phyloP scores from a whole-genome alignment of 1,140 invertebrate genomes.

The Drosophila ambigua region DNA sequence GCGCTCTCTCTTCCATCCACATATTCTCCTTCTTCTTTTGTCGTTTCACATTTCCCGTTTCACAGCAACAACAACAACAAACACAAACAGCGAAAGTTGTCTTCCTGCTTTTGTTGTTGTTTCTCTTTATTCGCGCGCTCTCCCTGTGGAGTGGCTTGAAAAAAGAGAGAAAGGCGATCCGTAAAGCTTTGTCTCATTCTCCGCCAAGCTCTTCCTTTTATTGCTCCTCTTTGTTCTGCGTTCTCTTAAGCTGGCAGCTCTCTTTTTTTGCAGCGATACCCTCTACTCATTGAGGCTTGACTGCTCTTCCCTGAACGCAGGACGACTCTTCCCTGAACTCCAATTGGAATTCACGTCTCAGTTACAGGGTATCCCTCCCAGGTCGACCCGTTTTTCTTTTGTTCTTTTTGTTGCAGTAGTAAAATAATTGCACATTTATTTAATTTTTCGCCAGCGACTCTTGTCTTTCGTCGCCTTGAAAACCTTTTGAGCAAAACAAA shows the following conservation, averaged over 20 bases:
- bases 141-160: too few relatives aligned
- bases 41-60: constrained; percentile 56
- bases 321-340: too few relatives aligned
- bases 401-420: constrained; percentile 5
- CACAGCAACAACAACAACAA: constrained; percentile 1
- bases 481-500: constrained; percentile 34
- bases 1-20: constrained; percentile 17
- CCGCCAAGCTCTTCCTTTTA: background rate
- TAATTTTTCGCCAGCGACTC: constrained; percentile 23
- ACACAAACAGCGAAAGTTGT: constrained; percentile 75
- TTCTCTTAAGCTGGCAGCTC: too few relatives aligned
- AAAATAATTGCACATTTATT: constrained; percentile 32
- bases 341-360: too few relatives aligned
- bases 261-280: too few relatives aligned
- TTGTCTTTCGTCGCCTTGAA: constrained; percentile 27
- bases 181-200: too few relatives aligned
- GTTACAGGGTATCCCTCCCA: too few relatives aligned
- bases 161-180: too few relatives aligned
- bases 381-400: constrained; percentile 4
- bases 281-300: too few relatives aligned
- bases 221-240: too few relatives aligned
- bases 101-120: constrained; percentile 60
- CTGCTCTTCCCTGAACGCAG: too few relatives aligned
- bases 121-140: constrained; percentile 4
- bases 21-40: constrained; percentile 10